These are phyloP conservation scores for Chaunax sp. DNA, from an alignment of 2,797 vertebrate species.

Conservation along the genomic window DNA sequence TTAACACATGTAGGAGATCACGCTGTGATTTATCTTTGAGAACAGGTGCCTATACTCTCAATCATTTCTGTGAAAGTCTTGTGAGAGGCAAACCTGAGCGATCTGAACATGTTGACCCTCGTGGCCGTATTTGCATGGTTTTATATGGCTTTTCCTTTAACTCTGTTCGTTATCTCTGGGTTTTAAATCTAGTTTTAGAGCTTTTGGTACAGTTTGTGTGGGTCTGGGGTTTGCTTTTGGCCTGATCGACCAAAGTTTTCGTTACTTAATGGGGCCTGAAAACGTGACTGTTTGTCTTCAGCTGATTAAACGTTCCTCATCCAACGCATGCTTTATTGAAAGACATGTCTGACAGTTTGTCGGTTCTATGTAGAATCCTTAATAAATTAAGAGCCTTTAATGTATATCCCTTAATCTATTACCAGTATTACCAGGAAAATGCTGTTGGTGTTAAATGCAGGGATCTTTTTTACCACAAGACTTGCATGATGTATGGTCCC, in stretches of 20 bases:
- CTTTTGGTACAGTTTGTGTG: not conserved
- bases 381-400: not conserved
- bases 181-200: constrained; percentile 10
- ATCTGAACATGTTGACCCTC: not conserved
- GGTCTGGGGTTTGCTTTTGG: not conserved
- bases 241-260: not conserved
- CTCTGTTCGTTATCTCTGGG: not conserved
- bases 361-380: not conserved
- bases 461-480: not conserved
- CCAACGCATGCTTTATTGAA: not conserved
- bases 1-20: too few species aligned
- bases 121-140: not conserved
- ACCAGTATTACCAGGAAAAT: not conserved
- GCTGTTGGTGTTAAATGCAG: not conserved
- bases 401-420: not conserved
- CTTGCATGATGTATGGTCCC: constrained; percentile 8
- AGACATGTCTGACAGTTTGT: not conserved
- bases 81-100: not conserved
- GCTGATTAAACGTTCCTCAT: not conserved
- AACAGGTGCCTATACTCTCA: not conserved
- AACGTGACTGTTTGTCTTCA: not conserved
- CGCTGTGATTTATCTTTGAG: not conserved
- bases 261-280: not conserved
- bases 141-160: not conserved
- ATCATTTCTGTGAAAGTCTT: not conserved